Base-by-base conservation (phyloP, 1,140 invertebrate genomes). In the Drosophila sp. region DNA sequence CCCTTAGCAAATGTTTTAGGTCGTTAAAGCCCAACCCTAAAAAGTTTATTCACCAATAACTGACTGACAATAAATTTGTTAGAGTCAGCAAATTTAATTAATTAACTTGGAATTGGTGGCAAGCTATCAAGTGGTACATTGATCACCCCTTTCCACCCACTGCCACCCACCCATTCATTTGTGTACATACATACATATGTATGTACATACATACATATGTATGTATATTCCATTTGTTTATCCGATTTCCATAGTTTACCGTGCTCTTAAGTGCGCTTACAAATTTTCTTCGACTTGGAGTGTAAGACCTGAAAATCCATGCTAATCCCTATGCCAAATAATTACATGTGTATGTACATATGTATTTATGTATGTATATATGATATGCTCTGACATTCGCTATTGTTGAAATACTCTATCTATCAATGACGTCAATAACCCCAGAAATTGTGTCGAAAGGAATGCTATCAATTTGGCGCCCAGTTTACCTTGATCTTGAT, bases 251-350 rank as follows among this genome's bases (percentile, higher is more conserved):
- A 11, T 10, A 38, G 35, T 38, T 38, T 50, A 17, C 44, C 25
- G 23, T 47, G 55, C 66, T 27, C 55, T 70, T 35, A 71, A 71
- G 69, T 71, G 55, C 32, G 66, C 66, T 70, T 70, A 70, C 68
- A 32, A 41, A 70, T 69, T 70, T 55, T 25, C 65, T 27, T 50
- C 44, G 2, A 27, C 44, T 50, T 50, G 44, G 25, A 50, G 8
- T 50, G 44, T 50, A 50, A 50, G 44, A 50, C 7, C 23, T 23
- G 2, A 11, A 27, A 50, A 27, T 50, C 44, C 44, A 23, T 27
- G 44, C 44, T 50, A 27, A 50, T 50, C 44, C 44, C 44, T 10
- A 50, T 50, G 44, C 25, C 44, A 50, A 50, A 50, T 50, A 23
- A 50, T 50, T 27, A 50, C 17, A 17, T 17, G 17, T 17, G 17